Base-by-base conservation (phyloP, 1,140 invertebrate genomes). In the Hesperophylax magnus region DNA sequence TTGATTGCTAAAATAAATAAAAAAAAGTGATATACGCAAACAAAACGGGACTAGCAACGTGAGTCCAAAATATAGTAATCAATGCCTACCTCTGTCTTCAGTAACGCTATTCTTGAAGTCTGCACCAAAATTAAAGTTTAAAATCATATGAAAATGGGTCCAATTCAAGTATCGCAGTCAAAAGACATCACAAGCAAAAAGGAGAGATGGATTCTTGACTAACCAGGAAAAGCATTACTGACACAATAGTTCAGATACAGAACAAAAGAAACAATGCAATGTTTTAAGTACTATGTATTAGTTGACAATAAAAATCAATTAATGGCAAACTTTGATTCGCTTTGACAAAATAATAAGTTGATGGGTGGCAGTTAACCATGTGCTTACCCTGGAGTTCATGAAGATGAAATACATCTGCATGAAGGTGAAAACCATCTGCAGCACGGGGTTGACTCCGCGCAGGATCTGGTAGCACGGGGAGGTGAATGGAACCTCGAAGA, bases 391-490 rank as follows among this genome's bases (percentile, higher is more conserved):
- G 71, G 97, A 98, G 90, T 99, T 99, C 93, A 98, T 98, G 90
- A 99, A 99, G 86, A 99, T 98, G 87, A 99, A 99, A 86, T 99
- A 99, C 96, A 99, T 98, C 90, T 99, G 98, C 93, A 97, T 97
- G 86, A 99, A 99, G 15, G 97, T 98, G 91, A 99, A 99, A 47
- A 98, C 94, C 93, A 98, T 97, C 86, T 99, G 97, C 9, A 99
- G 91, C 81, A 98, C 90, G 34, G 97, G 97, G 89, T 98, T 97
- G n/a, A 98, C 92, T 24, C 96, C 96, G 82, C 95, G 93, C 61
- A 98, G 90, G 75, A 98, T 96, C 85, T 97, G 94, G 90, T 97
- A 97, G 86, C 96, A 98, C 1, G 95, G 95, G 24, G 96, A 98
- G 77, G 92, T 93, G 83, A 95, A 93, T n/a, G 95, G 97, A 74